Percentiles rank a stretch among this genome's conserved stretches.
Conservation (phyloP, 2,797 vertebrate genomes). For the Picus viridis region DNA sequence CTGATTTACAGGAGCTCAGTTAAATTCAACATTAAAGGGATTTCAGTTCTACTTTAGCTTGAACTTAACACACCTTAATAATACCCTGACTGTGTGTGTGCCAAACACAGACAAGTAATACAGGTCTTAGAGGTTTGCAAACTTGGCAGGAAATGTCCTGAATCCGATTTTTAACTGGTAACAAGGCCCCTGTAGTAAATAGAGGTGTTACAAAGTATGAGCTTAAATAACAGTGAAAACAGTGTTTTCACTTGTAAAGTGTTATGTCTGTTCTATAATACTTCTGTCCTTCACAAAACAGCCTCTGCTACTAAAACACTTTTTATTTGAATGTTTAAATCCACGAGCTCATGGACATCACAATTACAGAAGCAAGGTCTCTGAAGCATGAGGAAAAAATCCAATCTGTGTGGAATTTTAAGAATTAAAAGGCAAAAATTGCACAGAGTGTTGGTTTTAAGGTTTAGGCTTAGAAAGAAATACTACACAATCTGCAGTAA, state of each 20-base stretch:
- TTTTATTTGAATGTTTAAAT: not conserved
- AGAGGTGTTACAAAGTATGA: not conserved
- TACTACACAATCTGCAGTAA: not conserved
- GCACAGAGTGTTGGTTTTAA: not conserved
- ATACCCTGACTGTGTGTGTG: not conserved
- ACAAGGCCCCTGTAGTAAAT: not conserved
- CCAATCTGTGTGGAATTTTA: not conserved
- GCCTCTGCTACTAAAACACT: not conserved
- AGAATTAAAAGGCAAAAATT: not conserved
- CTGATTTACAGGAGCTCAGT: not conserved
- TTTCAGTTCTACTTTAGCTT: not conserved
- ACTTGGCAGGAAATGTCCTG: not conserved
- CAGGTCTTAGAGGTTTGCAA: not conserved
- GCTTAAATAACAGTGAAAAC: not conserved
- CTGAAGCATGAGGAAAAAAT: not conserved
- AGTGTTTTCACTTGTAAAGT: not conserved
- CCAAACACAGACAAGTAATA: not conserved
- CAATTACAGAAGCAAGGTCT: not conserved
- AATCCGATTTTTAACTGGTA: not conserved
- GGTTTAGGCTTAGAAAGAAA: not conserved
- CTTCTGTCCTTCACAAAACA: not conserved
- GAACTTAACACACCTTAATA: not conserved
- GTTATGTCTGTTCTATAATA: not conserved
- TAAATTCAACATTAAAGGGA: not conserved
- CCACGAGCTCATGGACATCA: not conserved